Evolutionary conservation across 2,888 invertebrate species (phyloP).

Genomic region (Thymelicus acteon): DNA sequence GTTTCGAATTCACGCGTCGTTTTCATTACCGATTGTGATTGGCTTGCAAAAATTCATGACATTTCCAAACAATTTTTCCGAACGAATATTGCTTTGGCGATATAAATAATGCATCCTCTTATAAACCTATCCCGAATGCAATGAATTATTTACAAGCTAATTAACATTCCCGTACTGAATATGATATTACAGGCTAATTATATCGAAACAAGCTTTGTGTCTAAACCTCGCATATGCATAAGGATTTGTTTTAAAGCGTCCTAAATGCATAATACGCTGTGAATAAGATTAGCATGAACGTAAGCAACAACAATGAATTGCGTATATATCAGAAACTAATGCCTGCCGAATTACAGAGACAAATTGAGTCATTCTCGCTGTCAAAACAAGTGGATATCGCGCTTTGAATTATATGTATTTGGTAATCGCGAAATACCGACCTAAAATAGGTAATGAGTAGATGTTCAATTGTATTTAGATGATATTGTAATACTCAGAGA

Average conservation of each 20-base stretch:
- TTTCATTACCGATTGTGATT: conserved; percentile 39
- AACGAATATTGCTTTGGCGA: conserved; percentile 33
- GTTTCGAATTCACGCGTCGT: conserved; percentile 36
- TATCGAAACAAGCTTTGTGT: conserved; percentile 53
- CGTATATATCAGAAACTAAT: conserved; percentile 43
- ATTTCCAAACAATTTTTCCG: conserved; percentile 36
- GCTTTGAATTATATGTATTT: conserved; percentile 36
- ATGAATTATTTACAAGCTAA: conserved; percentile 34
- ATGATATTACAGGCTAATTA: conserved; percentile 45
- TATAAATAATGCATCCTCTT: conserved; percentile 34
- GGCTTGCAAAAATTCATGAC: conserved; percentile 38
- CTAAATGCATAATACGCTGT: conserved; percentile 63
- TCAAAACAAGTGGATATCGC: conserved; percentile 51
- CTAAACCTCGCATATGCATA: conserved; percentile 64
- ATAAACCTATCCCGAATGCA: conserved; percentile 12
- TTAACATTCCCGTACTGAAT: conserved; percentile 30
- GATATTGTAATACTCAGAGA: conserved; percentile 5
- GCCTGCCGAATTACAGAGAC: conserved; percentile 32
- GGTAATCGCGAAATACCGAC: conserved; percentile 25
- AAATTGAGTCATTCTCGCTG: conserved; percentile 40
- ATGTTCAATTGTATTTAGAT: conserved; percentile 10
- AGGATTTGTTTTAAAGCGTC: conserved; percentile 61
- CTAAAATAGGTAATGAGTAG: neutral
- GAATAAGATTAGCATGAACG: conserved; percentile 63
- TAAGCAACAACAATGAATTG: conserved; percentile 61